Percentiles rank a stretch among this genome's conserved stretches.
phyloP scores from a whole-genome alignment of 2,113 vertebrate genomes.

The Muntiacus muntjak region DNA sequence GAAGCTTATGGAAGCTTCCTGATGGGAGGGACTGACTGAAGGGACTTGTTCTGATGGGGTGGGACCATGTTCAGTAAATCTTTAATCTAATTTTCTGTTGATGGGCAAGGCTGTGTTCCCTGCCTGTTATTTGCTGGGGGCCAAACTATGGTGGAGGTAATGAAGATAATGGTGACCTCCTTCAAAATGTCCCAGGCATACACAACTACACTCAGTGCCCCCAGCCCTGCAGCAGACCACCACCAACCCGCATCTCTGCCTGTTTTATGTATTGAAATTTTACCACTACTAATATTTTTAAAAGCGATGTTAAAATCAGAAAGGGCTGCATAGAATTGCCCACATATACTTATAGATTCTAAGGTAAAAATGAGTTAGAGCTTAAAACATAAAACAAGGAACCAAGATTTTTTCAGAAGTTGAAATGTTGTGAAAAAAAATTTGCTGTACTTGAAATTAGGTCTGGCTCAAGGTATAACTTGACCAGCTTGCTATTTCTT shows the following conservation, averaged over 20 bases:
- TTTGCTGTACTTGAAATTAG: neutral
- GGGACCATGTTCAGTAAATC: neutral
- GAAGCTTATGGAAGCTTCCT: neutral
- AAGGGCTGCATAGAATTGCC: neutral
- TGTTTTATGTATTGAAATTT: neutral
- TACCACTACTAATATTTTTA: neutral
- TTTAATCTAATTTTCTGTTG: neutral
- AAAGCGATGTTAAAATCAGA: neutral
- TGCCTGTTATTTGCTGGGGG: neutral
- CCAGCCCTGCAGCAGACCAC: neutral
- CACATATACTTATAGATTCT: neutral
- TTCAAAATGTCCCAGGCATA: neutral
- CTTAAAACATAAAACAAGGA: neutral
- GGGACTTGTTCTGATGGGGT: neutral
- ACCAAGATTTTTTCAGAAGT: neutral
- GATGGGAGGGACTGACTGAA: neutral
- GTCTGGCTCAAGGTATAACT: neutral
- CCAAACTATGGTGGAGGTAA: neutral
- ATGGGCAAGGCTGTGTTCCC: neutral
- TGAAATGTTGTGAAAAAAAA: neutral
- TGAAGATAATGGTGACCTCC: neutral
- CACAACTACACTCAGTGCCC: neutral
- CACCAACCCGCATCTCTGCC: accelerated
- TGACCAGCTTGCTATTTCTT: neutral
- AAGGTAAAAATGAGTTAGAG: neutral